Evolutionary conservation across 2,888 invertebrate genomes (phyloP).

Genomic region (Eilema sororculum): DNA sequence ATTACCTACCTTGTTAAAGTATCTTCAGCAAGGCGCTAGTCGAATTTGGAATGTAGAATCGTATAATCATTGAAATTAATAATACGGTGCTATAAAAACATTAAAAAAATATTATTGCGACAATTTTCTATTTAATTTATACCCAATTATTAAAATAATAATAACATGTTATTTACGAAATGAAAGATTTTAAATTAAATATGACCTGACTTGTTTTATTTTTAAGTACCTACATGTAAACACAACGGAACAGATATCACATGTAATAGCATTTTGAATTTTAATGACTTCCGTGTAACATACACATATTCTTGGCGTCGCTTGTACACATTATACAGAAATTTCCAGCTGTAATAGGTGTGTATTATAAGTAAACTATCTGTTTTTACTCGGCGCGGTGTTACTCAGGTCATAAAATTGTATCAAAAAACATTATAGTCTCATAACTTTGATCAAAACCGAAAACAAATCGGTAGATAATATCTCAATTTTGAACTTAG

Average conservation of each 20-base stretch:
- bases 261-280: slow-evolving; percentile 1
- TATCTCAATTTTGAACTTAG: neutral
- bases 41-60: neutral
- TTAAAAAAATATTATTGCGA: neutral
- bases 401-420: neutral
- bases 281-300: slow-evolving; percentile 1
- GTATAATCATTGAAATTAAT: neutral
- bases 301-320: neutral
- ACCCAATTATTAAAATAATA: neutral
- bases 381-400: neutral
- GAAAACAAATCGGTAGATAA: neutral
- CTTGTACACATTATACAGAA: neutral
- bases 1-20: too few species aligned
- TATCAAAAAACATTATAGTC: neutral
- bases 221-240: slow-evolving; percentile 4
- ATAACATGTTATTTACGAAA: neutral
- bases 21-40: too few species aligned
- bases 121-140: neutral
- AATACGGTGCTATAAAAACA: neutral
- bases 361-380: neutral
- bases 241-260: neutral
- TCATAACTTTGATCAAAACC: neutral
- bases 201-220: neutral
- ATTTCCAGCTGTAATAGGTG: neutral
- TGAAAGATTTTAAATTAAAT: neutral